Conservation (phyloP, 2,888 invertebrate genomes). For the Andricus quercusramuli region DNA sequence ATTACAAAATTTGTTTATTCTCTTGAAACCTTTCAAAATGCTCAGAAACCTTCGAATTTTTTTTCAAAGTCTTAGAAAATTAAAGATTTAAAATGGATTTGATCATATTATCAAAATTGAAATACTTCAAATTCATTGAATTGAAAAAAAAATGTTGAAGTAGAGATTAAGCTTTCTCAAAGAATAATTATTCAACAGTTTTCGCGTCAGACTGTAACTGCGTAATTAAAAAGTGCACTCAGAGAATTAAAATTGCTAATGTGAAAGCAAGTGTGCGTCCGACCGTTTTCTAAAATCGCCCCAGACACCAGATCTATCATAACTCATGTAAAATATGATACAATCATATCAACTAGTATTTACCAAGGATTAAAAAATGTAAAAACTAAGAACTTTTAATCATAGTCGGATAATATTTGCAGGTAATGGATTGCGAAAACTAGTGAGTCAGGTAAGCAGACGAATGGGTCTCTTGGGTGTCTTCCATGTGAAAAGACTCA, state of each 20-base stretch:
- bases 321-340: not conserved
- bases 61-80: too few relatives aligned
- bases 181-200: too few relatives aligned
- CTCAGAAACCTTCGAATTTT: too few relatives aligned
- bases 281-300: constrained; percentile 8
- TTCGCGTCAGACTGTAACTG: constrained; percentile 10
- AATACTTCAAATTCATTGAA: too few relatives aligned
- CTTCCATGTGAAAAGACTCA: constrained; percentile 12
- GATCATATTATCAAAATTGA: too few relatives aligned
- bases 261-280: not conserved
- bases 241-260: constrained; percentile 37
- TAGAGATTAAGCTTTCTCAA: too few relatives aligned
- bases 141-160: too few relatives aligned
- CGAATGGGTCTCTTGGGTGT: constrained; percentile 17
- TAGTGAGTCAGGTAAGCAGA: not conserved
- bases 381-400: not conserved
- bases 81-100: too few relatives aligned
- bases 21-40: too few relatives aligned
- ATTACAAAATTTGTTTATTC: too few relatives aligned
- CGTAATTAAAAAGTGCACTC: constrained; percentile 34
- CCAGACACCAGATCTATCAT: not conserved
- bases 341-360: not conserved
- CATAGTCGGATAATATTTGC: constrained; percentile 10
- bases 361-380: not conserved
- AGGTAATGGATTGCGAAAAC: constrained; percentile 8